A percentile compares a stretch with the other conserved stretches of the same genome.
These are phyloP conservation scores for Falco punctatus DNA, from an alignment of 2,113 vertebrate genomes.

Conservation along the genomic window DNA sequence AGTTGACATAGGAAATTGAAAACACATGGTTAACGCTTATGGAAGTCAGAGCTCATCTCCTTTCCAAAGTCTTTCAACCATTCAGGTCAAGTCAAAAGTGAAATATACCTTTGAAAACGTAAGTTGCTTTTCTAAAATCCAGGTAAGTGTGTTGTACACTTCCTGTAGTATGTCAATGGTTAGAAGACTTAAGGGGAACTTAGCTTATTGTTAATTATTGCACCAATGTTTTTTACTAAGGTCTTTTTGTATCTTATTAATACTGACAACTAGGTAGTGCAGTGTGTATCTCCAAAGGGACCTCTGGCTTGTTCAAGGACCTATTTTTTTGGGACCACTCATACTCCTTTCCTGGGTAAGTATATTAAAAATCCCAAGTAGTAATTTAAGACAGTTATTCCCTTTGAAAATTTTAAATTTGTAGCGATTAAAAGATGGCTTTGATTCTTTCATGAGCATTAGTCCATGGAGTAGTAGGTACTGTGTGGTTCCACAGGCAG, in stretches of 20 bases:
- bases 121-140: conserved; percentile 40
- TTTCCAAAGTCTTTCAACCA: conserved; percentile 43
- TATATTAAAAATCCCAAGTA: background rate
- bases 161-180: conserved; percentile 27
- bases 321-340: conserved; percentile 92
- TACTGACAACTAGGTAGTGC: conserved; percentile 81
- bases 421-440: background rate
- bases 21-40: background rate
- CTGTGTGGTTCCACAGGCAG: background rate
- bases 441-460: background rate
- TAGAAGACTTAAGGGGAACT: conserved; percentile 6
- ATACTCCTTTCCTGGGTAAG: conserved; percentile 91
- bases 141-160: background rate
- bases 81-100: conserved; percentile 57
- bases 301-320: conserved; percentile 92
- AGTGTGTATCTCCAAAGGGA: conserved; percentile 92
- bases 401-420: background rate
- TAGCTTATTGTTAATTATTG: background rate
- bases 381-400: background rate
- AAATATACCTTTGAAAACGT: conserved; percentile 53
- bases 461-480: background rate
- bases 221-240: background rate
- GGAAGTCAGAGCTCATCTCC: conserved; percentile 51
- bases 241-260: background rate
- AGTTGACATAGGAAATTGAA: conserved; percentile 52